Base-by-base conservation (phyloP, 2,113 vertebrate genomes). In the Chionomys nivalis region DNA sequence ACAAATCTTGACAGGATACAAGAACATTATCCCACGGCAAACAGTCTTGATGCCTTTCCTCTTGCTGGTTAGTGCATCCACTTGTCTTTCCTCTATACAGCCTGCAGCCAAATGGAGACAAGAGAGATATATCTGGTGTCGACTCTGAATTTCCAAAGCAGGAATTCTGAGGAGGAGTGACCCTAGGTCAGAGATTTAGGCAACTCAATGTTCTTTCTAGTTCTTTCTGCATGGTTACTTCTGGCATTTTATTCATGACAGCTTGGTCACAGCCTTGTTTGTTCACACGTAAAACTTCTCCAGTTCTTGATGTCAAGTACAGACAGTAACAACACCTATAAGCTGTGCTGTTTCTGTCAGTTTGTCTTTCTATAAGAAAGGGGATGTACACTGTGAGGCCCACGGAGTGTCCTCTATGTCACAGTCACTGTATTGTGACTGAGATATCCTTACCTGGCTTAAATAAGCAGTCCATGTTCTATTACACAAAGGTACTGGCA, bases 261-360 rank as follows among this genome's bases (percentile, higher is more conserved):
- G 14, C 31, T 12, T 79, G 44, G 33, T 36, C 23, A 58, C 14
- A 94, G 24, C 5, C 11, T 6, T 4, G 0, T 66, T 66, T 33
- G 70, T 55, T n/a, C 7, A 1, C 7, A 66, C 19, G 44, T 33
- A 65, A 24, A 55, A 61, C 36, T 39, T 33, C 9, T 13, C 2
- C 3, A 31, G 12, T 52, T 65, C 17, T 52, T 68, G 14, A 66
- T 36, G 44, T 8, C 26, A 66, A 3, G 8, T 44, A 63, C 6
- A 85, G 3, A 65, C 0, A 39, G 3, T 12, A 26, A 68, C 63
- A 73, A 61, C 19, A n/a, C 39, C 13, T 24, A 17, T 58, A 42
- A 70, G 26, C 23, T n/a, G 0, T 0, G 1, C 21, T 49, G 3
- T 7, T 11, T 85, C 4, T 66, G 33, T 11, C n/a, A 7, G 0